Base-by-base conservation (phyloP, 92 coral and sea anemone genomes). In the Desmophyllum pertusum region DNA sequence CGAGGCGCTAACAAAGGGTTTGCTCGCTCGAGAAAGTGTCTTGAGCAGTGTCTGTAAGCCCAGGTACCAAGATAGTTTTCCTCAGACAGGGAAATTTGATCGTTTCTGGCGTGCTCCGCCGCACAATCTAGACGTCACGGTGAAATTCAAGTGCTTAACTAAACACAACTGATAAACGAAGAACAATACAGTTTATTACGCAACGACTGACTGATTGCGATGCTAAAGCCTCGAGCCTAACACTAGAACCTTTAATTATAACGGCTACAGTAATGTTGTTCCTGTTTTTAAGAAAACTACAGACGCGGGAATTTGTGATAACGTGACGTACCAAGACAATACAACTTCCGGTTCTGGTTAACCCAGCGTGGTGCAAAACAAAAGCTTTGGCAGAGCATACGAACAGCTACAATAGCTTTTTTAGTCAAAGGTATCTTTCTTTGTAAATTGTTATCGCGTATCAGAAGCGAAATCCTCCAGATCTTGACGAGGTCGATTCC, bases 31-130 rank as follows among this genome's bases (percentile, higher is more conserved):
- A 55, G 21, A 68, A 67, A 53, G 13, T 38, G 37, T 52, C 76
- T 80, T n/a, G 46, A 18, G 50, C 5, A 4, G 37, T 21, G 65
- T 38, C 31, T 36, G 65, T 48, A 25, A 41, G 50, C 27, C 23
- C 74, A 66, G 84, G n/a, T n/a, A 66, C 84, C 10, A 33, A 31
- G 21, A 13, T 30, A 17, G 53, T n/a, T 45, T 21, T 3, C 21
- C 52, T n/a, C 67, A 82, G 86, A 71, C 79, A 25, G 10, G 48
- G 86, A 70, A 82, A 82, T 73, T 46, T 38, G 86, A 82, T 82
- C 77, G 59, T 19, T 71, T 38, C 3, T 41, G 43, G 65, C 68
- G 68, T 52, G 31, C 55, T 30, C 55, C 41, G 27, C 35, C 67
- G 39, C 25, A 42, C 42, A 1, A 13, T 1, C 59, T 57, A 82